Evolutionary conservation across 2,797 vertebrate species (phyloP).

Genomic region (Myripristis murdjan): DNA sequence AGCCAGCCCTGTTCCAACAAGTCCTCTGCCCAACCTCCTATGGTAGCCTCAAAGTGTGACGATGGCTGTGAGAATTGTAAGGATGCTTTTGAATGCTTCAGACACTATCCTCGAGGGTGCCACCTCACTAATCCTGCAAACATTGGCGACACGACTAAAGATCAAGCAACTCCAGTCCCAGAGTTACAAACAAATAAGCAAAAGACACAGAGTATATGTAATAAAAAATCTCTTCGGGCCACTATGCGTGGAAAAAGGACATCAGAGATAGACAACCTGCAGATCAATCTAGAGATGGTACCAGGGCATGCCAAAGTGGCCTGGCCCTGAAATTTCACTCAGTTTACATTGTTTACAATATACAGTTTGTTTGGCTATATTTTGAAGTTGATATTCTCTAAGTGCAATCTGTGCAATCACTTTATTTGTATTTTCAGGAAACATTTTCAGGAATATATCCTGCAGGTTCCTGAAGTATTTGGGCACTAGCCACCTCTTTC

Average conservation of each 20-base stretch:
- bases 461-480: slow-evolving; percentile 1
- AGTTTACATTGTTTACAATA: slow-evolving; percentile 36
- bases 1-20: slow-evolving; percentile 59
- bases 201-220: slow-evolving; percentile 4
- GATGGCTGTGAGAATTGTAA: slow-evolving; percentile 53
- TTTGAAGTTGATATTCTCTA: slow-evolving; percentile 32
- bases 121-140: slow-evolving; percentile 11
- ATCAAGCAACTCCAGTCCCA: slow-evolving; percentile 14
- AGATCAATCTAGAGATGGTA: slow-evolving; percentile 74
- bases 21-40: slow-evolving; percentile 41
- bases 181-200: slow-evolving; percentile 32
- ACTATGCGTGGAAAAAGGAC: slow-evolving; percentile 59
- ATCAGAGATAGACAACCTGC: slow-evolving; percentile 69
- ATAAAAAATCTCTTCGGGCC: slow-evolving; percentile 53
- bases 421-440: slow-evolving; percentile 40
- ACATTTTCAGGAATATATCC: slow-evolving; percentile 34
- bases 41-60: slow-evolving; percentile 18
- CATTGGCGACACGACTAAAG: slow-evolving; percentile 25
- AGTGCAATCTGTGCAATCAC: slow-evolving; percentile 13
- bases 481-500: slow-evolving; percentile 1
- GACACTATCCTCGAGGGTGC: slow-evolving; percentile 66
- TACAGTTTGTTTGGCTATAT: slow-evolving; percentile 23
- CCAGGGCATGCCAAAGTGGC: slow-evolving; percentile 75
- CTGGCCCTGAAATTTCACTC: slow-evolving; percentile 67
- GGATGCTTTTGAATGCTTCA: slow-evolving; percentile 71